Base-by-base conservation (phyloP, 2,888 invertebrate genomes). In the Litoditis marina region DNA sequence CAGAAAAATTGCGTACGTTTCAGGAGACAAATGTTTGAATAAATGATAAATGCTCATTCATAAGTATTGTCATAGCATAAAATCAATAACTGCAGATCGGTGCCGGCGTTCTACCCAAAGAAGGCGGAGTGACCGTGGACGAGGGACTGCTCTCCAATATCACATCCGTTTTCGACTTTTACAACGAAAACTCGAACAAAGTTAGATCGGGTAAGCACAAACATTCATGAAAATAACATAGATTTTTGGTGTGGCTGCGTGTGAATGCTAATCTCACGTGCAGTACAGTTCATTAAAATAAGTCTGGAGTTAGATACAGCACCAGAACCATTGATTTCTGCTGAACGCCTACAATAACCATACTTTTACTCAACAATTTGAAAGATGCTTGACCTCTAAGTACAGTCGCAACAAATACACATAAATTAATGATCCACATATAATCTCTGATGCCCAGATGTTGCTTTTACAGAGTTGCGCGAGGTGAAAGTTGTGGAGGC, bases 161-260 rank as follows among this genome's bases (percentile, higher is more conserved):
- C 49, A 61, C 59, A 49, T 63, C 66, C 22, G 69, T 77, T 58
- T 69, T 76, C 46, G 59, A 57, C 22, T 71, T 67, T 57, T 71
- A 75, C 62, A 67, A 65, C 27, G 50, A 19, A 16, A 68, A 66
- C 8, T 54, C 66, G 2, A 54, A 61, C 30, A 32, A n/a, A 7
- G 54, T 63, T 27, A 50, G 63, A 59, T 54, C 47, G 7, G 53
- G 62, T 65, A 30, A 58, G 67, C 31, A 47, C 6, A 47, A 1
- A 52, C 55, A 2, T 27, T 62, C 7, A 49, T 54, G 22, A 62
- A 62, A 44, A 53, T 50, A 22, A 49, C 53, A 4, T 49, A 52
- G 25, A 62, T 61, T 25, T 25, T 65, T 34, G 62, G 58, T 22
- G 50, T 53, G 8, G 55, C 58, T 34, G 54, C 58, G 27, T 50